Percentiles rank a stretch among this genome's conserved stretches.
Evolutionary conservation across 1,140 invertebrate species (phyloP).

Genomic region (Lethocerus indicus): DNA sequence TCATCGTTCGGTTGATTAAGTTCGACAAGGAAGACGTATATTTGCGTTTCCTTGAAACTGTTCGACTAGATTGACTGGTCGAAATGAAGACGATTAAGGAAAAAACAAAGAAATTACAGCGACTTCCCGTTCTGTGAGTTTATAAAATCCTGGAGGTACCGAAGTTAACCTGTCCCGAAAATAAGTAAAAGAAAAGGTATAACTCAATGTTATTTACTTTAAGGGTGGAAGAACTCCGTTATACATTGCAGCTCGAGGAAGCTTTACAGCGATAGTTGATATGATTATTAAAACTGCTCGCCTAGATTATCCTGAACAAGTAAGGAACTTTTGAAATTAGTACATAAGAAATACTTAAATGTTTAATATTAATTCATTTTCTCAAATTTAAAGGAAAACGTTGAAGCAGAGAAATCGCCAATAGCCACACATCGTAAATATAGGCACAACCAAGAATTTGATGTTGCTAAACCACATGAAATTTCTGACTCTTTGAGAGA

Average conservation of each 20-base stretch:
- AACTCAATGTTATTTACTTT: conserved; percentile 15
- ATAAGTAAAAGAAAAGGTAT: not conserved
- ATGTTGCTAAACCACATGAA: conserved; percentile 6
- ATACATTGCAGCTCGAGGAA: conserved; percentile 56
- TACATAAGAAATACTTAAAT: not conserved
- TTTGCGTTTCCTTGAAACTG: too few species aligned
- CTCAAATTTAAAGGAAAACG: not conserved
- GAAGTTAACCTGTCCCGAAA: not conserved
- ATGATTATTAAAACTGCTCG: conserved; percentile 64
- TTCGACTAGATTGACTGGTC: too few species aligned
- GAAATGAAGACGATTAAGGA: too few species aligned
- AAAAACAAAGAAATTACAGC: too few species aligned
- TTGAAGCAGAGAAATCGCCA: conserved; percentile 22
- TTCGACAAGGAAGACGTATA: too few species aligned
- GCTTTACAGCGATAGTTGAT: conserved; percentile 68
- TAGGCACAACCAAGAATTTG: conserved; percentile 6
- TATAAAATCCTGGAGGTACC: too few species aligned
- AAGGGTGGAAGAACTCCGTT: conserved; percentile 46
- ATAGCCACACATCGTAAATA: conserved; percentile 1
- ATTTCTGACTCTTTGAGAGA: conserved; percentile 24
- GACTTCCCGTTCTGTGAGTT: too few species aligned
- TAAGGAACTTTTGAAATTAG: too few species aligned
- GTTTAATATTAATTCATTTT: not conserved
- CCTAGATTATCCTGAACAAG: conserved; percentile 30
- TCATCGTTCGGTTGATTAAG: not conserved